Evolutionary conservation across 2,888 invertebrate genomes (phyloP), one percentile per base, ranked within the genome.

Genomic region (Taenaris catops): DNA sequence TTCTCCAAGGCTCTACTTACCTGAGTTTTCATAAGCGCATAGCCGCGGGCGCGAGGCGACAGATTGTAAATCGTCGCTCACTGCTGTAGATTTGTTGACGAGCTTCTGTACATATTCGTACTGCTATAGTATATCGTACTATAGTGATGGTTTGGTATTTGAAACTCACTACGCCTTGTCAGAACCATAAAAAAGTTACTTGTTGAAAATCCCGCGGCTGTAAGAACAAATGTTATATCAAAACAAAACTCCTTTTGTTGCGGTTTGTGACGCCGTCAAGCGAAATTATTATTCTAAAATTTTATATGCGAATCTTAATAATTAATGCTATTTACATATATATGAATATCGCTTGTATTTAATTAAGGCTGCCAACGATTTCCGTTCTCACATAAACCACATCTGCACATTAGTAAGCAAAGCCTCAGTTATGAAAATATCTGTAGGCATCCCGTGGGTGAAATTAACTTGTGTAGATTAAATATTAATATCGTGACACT

Each of bases 21-120:
- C 80, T 83, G 74, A 58, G 79, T 76, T 79, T 75, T 78, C 80
- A 79, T 81, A 79, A 80, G 72, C 66, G 55, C 58, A 62, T 64
- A 56, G 74, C 80, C 76, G 59, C 63, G 49, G 74, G 80, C 78
- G 53, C 46, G 46, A 42, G 51, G 58, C 53, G 75, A 76, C 81
- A 80, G 79, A 79, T 78, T 75, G 69, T 66, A 61, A 61, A 63
- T 58, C 63, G 58, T 59, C 57, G 46, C 60, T 55, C 58, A 53
- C 53, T 53, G 56, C 58, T 41, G 36, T 17, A 59, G 73, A 71
- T 79, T 70, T 68, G 62, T 72, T 76, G 80, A 78, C 76, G 71
- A 72, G 64, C 63, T 59, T 62, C 74, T 71, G 75, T 75, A 73
- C 58, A 70, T 76, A 71, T 74, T 67, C 64, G n/a, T n/a, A n/a